Base-by-base conservation (phyloP, 2,888 invertebrate species). In the Papilio protenor region DNA sequence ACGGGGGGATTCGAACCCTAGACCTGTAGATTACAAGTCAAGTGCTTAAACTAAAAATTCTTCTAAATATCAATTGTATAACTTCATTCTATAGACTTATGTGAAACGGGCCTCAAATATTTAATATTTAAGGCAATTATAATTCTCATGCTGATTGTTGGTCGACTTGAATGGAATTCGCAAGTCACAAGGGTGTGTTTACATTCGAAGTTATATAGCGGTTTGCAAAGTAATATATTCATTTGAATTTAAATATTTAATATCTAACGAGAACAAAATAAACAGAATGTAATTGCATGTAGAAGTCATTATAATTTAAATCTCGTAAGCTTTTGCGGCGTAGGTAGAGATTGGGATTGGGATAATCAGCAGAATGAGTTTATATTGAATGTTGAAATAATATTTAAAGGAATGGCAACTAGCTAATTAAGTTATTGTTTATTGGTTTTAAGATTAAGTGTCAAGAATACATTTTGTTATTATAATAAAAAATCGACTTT, bases 101-200 rank as follows among this genome's bases (percentile, higher is more conserved):
- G 33, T 18, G 64, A 18, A 18, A 64, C 64, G 4, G n/a, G 66
- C 18, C n/a, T 71, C 49, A 49, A 71, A 73, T 57, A 66, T 73
- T 69, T 57, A 71, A 73, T 57, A 66, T 73, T 69, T 57, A 73
- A 57, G 64, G 64, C 75, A 75, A 77, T 77, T 75, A 75, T 61
- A 71, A 64, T 78, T 64, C n/a, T 71, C 71, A 61, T 55, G 75
- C 66, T 55, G 75, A 74, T 61, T 52, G 74, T 78, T 59, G 45
- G 45, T 61, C 75, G 55, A 49, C 72, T 47, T 55, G 23, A 71
- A 75, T 57, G 78, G 75, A 78, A 75, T 78, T 61, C 75, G 78
- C 75, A 70, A 75, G 77, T 78, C 75, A 64, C 61, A 69, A 73
- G 27, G 73, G 77, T 47, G 77, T 23, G 77, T 33, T 69, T 64